Evolutionary conservation across 2,888 invertebrate species (phyloP).

Genomic region (Xiphydria camelus): DNA sequence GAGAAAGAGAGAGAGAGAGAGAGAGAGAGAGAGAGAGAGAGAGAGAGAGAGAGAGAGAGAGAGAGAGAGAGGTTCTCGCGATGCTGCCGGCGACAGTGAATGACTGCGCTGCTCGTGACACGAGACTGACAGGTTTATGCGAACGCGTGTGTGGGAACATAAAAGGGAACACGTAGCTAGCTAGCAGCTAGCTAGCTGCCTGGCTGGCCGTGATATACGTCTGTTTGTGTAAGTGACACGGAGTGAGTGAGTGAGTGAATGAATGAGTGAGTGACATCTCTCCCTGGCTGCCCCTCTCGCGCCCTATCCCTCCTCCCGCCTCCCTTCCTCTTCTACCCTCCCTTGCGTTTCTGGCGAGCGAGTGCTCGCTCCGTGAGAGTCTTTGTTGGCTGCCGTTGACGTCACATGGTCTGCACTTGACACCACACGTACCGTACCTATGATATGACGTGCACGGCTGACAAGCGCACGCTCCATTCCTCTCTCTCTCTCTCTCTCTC

Average conservation of each 20-base stretch:
- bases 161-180: conserved; percentile 54
- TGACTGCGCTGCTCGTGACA: conserved; percentile 57
- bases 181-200: conserved; percentile 34
- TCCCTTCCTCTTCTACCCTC: conserved; percentile 4
- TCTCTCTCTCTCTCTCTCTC: not conserved
- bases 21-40: conserved; percentile 7
- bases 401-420: conserved; percentile 39
- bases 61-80: conserved; percentile 2
- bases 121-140: conserved; percentile 58
- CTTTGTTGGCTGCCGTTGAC: conserved; percentile 40
- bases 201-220: conserved; percentile 54
- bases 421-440: conserved; percentile 33
- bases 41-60: conserved; percentile 4
- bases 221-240: conserved; percentile 58
- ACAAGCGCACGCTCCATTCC: not conserved
- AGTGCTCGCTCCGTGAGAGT: conserved; percentile 21
- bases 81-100: conserved; percentile 52
- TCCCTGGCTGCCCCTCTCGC: conserved; percentile 40
- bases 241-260: conserved; percentile 55
- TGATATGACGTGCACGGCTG: conserved; percentile 20
- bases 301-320: conserved; percentile 8
- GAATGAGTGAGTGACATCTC: too few relatives aligned
- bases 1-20: conserved; percentile 7
- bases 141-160: conserved; percentile 53
- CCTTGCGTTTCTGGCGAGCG: conserved; percentile 16